Evolutionary conservation across 2,113 vertebrate genomes (phyloP).

Genomic region (Thalassarche chlororhynchos): DNA sequence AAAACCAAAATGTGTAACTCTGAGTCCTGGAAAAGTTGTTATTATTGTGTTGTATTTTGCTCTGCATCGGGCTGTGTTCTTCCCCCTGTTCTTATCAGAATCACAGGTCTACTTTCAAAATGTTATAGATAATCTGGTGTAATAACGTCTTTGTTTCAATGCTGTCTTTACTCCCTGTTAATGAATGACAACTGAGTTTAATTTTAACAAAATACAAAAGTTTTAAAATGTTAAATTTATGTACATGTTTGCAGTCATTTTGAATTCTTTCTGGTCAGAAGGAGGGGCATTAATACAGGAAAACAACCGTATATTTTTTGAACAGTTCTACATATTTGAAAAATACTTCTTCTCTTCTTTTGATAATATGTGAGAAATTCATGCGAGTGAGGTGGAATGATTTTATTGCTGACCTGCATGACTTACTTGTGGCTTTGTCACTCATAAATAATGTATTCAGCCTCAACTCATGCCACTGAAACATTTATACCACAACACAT

Average conservation of each 20-base stretch:
- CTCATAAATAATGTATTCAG: conserved; percentile 66
- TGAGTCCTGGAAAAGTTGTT: background rate
- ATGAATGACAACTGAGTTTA: background rate
- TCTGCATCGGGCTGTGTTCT: background rate
- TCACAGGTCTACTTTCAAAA: background rate
- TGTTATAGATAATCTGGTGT: background rate
- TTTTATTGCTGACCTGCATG: conserved; percentile 57
- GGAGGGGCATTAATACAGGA: background rate
- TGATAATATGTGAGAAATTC: background rate
- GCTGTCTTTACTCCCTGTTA: background rate
- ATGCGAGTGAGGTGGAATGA: conserved; percentile 2
- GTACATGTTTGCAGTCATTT: rapidly evolving
- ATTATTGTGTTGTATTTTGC: background rate
- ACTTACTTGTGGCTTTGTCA: conserved; percentile 55
- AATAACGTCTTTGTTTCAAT: background rate
- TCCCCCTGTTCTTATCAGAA: background rate
- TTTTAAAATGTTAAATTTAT: background rate
- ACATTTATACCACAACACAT: conserved; percentile 67
- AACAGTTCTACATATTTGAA: background rate
- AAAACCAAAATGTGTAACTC: background rate
- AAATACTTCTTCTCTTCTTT: background rate
- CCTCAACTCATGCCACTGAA: conserved; percentile 59
- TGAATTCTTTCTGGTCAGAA: background rate
- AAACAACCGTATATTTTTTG: background rate
- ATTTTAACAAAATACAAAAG: background rate